Percentiles rank a stretch among this genome's conserved stretches.
Evolutionary conservation across 2,888 invertebrate species (phyloP).

Genomic region (Melieria crassipennis): DNA sequence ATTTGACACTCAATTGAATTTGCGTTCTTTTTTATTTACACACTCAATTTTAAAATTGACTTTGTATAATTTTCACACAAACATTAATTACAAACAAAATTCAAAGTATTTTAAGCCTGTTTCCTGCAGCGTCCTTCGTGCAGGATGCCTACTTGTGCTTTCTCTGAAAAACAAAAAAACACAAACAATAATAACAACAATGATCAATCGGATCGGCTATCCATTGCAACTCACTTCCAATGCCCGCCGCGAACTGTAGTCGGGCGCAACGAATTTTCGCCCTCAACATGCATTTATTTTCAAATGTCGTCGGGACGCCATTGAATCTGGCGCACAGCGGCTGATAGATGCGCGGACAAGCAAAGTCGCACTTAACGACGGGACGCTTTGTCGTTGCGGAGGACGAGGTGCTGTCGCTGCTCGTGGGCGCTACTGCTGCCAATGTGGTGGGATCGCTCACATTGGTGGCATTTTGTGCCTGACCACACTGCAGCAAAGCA

Average conservation of each 20-base stretch:
- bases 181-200: not conserved
- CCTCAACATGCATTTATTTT: not conserved
- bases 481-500: no score
- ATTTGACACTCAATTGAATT: no score
- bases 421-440: not conserved
- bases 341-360: not conserved
- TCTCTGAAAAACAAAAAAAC: not conserved
- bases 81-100: no score
- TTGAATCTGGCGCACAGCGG: not conserved
- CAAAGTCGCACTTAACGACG: not conserved
- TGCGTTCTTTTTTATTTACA: no score
- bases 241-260: not conserved
- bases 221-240: not conserved
- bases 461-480: no score
- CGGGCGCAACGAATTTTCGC: not conserved
- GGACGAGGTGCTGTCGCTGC: not conserved
- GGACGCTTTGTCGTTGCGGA: not conserved
- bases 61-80: no score
- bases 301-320: not conserved
- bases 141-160: no score
- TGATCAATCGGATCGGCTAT: not conserved
- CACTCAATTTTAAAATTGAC: no score
- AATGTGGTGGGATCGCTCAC: no score
- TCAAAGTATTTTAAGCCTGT: no score
- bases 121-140: no score